Evolutionary conservation across 2,797 vertebrate species (phyloP), one percentile per base, ranked within the genome.

Genomic region (Spatula versicolor): DNA sequence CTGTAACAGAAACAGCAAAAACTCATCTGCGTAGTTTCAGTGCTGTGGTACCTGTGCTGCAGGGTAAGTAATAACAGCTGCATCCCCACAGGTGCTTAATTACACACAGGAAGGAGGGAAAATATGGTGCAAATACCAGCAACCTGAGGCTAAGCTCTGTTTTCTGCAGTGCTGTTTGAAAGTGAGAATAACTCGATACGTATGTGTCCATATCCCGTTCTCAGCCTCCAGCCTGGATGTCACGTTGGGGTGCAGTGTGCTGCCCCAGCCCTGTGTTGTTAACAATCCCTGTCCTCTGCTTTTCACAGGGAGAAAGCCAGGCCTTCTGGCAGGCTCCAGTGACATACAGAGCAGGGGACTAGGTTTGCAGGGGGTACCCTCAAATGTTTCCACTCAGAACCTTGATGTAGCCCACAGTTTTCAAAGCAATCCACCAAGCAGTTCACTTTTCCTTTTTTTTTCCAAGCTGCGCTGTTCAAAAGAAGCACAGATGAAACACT

Each of bases 111-210:
- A 31, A 76, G 16, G n/a, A 75, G 54, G 66, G 66, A 60, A 12
- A 60, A 11, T 15, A 25, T 3, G 13, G 14, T 6, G 16, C 63
- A 35, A 83, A 9, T 33, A 48, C 6, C 39, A 48, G 7, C 72
- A 83, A 48, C 18, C 56, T 55, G 30, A 31, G 13, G 14, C 15
- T 13, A 21, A 63, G 22, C 60, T 72, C 31, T 35, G 26, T 37
- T 88, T 77, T 79, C 35, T 55, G 23, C 22, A 16, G 79, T 41
- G 64, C 16, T 56, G 69, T 37, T 33, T 56, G 37, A 41, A 9
- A 60, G 41, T 45, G 14, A 46, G 9, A 6, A 8, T 25, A 21
- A 22, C 14, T 2, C 1, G 7, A 0, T 1, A 3, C 1, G 12
- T 22, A 13, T 3, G 1, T 26, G 30, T 22, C 18, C 43, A 5